Evolutionary conservation across 2,888 invertebrate species (phyloP).

Genomic region (Coronaproctus castanopsis): DNA sequence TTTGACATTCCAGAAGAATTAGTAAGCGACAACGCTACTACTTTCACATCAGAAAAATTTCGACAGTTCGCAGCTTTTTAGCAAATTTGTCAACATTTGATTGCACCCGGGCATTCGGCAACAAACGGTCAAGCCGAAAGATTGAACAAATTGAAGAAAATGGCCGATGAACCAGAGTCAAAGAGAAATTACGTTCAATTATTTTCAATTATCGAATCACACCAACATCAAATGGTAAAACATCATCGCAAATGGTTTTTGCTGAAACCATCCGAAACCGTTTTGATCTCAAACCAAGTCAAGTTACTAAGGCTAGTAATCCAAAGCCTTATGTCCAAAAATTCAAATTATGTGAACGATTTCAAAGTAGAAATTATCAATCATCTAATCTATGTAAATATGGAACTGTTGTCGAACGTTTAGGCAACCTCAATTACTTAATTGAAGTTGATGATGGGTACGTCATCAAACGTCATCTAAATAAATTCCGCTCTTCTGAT

Average conservation of each 20-base stretch:
- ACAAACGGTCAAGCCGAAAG: constrained; percentile 17
- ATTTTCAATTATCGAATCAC: constrained; percentile 16
- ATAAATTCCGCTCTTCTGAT: constrained; percentile 9
- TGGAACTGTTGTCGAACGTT: constrained; percentile 13
- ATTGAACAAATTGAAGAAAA: constrained; percentile 1
- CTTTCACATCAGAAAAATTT: constrained; percentile 2
- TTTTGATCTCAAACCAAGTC: neutral
- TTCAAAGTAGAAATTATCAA: constrained; percentile 11
- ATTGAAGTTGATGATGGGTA: constrained; percentile 16
- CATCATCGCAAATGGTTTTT: constrained; percentile 16
- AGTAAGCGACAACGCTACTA: constrained; percentile 8
- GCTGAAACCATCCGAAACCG: constrained; percentile 7
- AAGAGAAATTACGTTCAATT: constrained; percentile 13
- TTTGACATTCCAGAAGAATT: constrained; percentile 1
- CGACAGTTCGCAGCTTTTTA: neutral
- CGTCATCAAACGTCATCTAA: constrained; percentile 16
- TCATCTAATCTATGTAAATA: constrained; percentile 15
- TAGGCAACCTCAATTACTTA: constrained; percentile 16
- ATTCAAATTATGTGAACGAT: constrained; percentile 3
- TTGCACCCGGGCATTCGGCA: constrained; percentile 14
- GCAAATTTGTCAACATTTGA: constrained; percentile 16
- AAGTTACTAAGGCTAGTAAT: neutral
- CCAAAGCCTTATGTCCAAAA: neutral
- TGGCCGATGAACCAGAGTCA: constrained; percentile 6
- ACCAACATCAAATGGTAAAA: constrained; percentile 13